Conservation (phyloP, 1,140 invertebrate species). For the Drosophila lacertosa region DNA sequence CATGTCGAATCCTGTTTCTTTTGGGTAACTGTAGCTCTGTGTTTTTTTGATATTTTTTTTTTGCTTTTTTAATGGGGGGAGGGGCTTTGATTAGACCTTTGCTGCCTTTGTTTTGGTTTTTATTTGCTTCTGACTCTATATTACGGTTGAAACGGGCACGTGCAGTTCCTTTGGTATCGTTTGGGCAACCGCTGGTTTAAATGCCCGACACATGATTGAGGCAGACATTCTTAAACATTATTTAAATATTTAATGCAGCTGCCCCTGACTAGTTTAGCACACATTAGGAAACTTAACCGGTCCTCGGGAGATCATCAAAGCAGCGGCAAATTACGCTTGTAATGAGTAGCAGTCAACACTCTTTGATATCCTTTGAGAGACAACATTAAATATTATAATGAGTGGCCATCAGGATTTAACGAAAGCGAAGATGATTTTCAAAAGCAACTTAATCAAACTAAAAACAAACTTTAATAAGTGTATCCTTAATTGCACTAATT, state of each 20-base stretch:
- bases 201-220: conserved; percentile 1
- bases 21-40: neutral
- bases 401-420: neutral
- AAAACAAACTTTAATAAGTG: neutral
- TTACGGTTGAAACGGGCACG: conserved; percentile 1
- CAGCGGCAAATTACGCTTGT: conserved; percentile 9
- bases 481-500: neutral
- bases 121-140: conserved; percentile 8
- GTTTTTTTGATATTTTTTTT: neutral
- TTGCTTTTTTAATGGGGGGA: neutral
- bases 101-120: conserved; percentile 26
- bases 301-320: neutral
- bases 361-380: neutral
- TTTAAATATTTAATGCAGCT: conserved; percentile 28
- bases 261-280: neutral
- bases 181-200: neutral
- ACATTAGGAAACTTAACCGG: neutral
- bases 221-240: conserved; percentile 10
- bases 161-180: neutral
- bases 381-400: conserved; percentile 9
- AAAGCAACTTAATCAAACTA: no score
- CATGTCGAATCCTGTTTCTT: conserved; percentile 13
- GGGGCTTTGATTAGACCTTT: conserved; percentile 12
- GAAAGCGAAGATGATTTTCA: neutral
- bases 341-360: conserved; percentile 12